These are phyloP conservation scores for Macrocentrus cingulum DNA, from an alignment of 1,140 invertebrate species.

Conservation along the genomic window DNA sequence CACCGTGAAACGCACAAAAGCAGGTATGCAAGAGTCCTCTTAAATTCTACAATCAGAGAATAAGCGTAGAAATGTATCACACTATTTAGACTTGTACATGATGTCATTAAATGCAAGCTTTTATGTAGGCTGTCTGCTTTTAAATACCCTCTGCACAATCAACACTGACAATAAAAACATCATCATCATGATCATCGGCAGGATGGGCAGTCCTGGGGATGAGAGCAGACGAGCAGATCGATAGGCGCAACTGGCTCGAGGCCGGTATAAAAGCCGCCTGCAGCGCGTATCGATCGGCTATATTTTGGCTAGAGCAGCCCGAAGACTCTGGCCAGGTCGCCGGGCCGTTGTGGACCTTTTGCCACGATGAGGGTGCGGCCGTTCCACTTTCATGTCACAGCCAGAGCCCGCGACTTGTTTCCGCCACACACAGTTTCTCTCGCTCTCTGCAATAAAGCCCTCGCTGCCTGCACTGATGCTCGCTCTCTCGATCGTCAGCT, in stretches of 20 bases:
- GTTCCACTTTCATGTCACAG: constrained; percentile 1
- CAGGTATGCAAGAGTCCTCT: background rate
- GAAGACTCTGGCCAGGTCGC: constrained; percentile 18
- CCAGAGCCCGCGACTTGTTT: background rate
- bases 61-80: constrained; percentile 26
- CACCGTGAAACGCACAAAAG: background rate
- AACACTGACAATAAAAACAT: too few relatives aligned
- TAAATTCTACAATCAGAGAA: constrained; percentile 22
- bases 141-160: background rate
- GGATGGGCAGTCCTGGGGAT: background rate
- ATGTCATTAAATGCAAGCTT: constrained; percentile 23
- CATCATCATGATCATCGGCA: too few relatives aligned
- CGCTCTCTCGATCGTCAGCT: constrained; percentile 8
- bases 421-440: background rate
- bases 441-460: background rate
- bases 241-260: background rate
- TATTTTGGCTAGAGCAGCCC: constrained; percentile 12
- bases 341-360: background rate
- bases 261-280: constrained; percentile 13
- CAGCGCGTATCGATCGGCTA: constrained; percentile 15
- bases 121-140: constrained; percentile 4
- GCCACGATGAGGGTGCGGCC: background rate
- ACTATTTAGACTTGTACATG: constrained; percentile 26
- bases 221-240: constrained; percentile 1
- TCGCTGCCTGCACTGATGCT: background rate